Evolutionary conservation across 2,113 vertebrate species (phyloP).

Genomic region (Tinamus guttatus): DNA sequence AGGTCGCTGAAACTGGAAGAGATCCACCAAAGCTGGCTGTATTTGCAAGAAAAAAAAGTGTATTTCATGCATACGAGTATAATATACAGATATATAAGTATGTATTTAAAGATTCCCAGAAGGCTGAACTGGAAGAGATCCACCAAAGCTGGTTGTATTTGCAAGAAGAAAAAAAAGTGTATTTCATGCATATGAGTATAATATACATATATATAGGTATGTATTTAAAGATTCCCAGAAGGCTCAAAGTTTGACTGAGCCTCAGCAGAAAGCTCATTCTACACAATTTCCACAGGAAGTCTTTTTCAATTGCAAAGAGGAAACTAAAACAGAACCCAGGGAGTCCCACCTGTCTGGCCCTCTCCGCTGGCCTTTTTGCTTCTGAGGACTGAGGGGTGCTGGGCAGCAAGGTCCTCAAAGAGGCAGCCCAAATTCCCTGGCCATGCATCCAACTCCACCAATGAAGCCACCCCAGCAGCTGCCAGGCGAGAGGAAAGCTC

Average conservation of each 20-base stretch:
- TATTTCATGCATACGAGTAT: too few relatives aligned
- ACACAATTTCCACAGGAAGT: background rate
- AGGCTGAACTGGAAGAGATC: background rate
- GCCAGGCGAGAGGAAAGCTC: background rate
- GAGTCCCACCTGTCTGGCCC: background rate
- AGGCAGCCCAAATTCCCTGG: background rate
- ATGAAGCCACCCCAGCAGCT: background rate
- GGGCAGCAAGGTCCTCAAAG: background rate
- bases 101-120: too few relatives aligned
- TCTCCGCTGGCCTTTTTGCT: background rate
- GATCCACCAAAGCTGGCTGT: background rate
- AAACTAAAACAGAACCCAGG: background rate
- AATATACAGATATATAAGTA: too few relatives aligned
- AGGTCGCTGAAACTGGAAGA: background rate
- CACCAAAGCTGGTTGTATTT: background rate
- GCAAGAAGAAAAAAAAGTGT: background rate
- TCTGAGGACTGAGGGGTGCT: fast-evolving
- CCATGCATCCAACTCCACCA: background rate
- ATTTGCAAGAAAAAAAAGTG: background rate
- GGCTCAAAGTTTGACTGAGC: background rate
- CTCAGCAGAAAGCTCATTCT: background rate
- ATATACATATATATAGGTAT: too few relatives aligned
- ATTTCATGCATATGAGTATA: too few relatives aligned
- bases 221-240: too few relatives aligned
- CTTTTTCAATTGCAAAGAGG: background rate